Base-by-base conservation (phyloP, 2,113 vertebrate species). In the Ameiurus melas region DNA sequence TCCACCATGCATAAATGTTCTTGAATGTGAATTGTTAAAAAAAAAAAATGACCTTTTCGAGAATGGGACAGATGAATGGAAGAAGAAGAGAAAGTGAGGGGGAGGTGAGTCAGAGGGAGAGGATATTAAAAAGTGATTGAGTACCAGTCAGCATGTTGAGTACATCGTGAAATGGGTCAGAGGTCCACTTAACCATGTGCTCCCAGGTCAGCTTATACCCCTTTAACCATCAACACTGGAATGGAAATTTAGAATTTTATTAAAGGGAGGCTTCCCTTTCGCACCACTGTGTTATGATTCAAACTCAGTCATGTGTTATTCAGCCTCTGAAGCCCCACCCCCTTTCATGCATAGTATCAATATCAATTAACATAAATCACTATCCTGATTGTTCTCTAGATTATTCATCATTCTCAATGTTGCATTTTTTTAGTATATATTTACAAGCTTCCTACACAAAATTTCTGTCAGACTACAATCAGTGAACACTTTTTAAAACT, bases 101-200 rank as follows among this genome's bases (percentile, higher is more conserved):
- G 36, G 33, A 64, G 39, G 58, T 64, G 36, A 79, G 27, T 64
- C 73, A 51, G 73, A 78, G 39, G n/a, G 71, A 47, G 57, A 64
- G 16, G 85, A 64, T 77, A 78, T 77, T 78, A 58, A 77, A 60
- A 85, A 62, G 84, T 60, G 30, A 85, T 60, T 77, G 71, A 77
- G 57, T n/a, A 51, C 55, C 71, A 62, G 27, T 60, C 70, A 86
- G 85, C 36, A 27, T 75, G 53, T 58, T 75, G 30, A 71, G 51
- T 84, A 55, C 43, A 20, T 84, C 17, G 10, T 70, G 53, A 85
- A 85, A 57, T 73, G 51, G 66, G 66, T 77, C 68, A 39, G 55
- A 77, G 25, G 43, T 86, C 75, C 43, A n/a, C 43, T 36, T 77
- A 64, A 62, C 36, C 25, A 47, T 62, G 71, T 62, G 53, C 55